phyloP scores from a whole-genome alignment of 2,797 vertebrate species.

The Urophycis tenuis region DNA sequence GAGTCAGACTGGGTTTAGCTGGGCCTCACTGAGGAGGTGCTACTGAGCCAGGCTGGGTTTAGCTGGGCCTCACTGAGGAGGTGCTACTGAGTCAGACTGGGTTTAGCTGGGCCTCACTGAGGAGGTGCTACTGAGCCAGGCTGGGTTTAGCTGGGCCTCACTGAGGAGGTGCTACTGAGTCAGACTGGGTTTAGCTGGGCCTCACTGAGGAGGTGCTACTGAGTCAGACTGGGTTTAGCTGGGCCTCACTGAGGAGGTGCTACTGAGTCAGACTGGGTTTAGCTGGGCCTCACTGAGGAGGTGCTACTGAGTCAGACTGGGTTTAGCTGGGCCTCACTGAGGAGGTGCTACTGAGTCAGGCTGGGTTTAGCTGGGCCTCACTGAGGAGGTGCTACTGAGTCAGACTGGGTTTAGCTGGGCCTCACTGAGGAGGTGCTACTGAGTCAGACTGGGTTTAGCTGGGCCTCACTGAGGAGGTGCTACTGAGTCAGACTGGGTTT shows the following conservation, averaged over 20 bases:
- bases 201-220: background rate
- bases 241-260: background rate
- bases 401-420: background rate
- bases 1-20: background rate
- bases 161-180: background rate
- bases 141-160: background rate
- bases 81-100: background rate
- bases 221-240: background rate
- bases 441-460: background rate
- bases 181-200: background rate
- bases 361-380: background rate
- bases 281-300: background rate
- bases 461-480: background rate
- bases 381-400: background rate
- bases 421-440: background rate
- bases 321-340: background rate
- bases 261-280: background rate
- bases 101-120: background rate
- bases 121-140: background rate
- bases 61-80: background rate
- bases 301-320: background rate
- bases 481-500: background rate
- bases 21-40: background rate
- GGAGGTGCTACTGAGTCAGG: background rate
- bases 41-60: background rate